Conservation (phyloP, 2,888 invertebrate species). For the Aphrophora alni region DNA sequence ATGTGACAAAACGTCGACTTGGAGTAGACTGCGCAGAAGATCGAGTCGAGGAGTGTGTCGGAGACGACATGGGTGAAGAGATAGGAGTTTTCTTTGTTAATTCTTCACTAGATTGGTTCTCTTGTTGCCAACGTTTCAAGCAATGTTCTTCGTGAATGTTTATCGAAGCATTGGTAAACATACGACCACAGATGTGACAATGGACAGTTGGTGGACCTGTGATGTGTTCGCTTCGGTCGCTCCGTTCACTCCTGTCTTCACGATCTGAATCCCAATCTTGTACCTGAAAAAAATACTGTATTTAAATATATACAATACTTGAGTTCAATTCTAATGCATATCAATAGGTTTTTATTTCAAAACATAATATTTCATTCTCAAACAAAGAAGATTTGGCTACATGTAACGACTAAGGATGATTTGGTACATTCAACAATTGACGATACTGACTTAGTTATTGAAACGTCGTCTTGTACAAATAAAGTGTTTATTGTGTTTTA, state of each 20-base stretch:
- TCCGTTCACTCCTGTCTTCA: constrained; percentile 16
- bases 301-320: neutral
- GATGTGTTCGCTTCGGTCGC: constrained; percentile 19
- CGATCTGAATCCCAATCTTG: constrained; percentile 19
- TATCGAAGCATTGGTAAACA: constrained; percentile 69
- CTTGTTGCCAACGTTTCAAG: constrained; percentile 66
- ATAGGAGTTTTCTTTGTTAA: neutral
- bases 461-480: too few species aligned
- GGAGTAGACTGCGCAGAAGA: constrained; percentile 24
- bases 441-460: too few species aligned
- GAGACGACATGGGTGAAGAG: neutral
- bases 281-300: neutral
- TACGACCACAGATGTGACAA: constrained; percentile 71
- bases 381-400: too few species aligned
- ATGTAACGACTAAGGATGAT: too few species aligned
- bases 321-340: neutral
- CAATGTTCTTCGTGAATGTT: constrained; percentile 73
- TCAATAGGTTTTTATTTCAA: neutral
- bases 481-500: too few species aligned
- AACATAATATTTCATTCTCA: neutral
- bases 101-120: constrained; percentile 57
- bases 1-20: constrained; percentile 56
- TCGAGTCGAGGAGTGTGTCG: constrained; percentile 11
- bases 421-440: too few species aligned
- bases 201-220: constrained; percentile 52